Evolutionary conservation across 2,797 vertebrate genomes (phyloP).

Genomic region (Sebastes hubbsi): DNA sequence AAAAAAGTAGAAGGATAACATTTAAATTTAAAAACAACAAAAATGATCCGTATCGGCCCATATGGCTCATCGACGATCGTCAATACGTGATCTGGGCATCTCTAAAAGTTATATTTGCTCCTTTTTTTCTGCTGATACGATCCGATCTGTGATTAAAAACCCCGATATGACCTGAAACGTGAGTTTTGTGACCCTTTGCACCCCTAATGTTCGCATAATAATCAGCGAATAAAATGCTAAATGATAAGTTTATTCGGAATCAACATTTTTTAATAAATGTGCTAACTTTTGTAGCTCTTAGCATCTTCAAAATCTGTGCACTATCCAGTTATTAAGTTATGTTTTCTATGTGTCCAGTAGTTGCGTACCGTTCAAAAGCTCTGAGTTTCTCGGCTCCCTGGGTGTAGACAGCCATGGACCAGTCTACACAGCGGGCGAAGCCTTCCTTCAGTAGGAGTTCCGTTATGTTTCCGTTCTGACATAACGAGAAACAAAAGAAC

Average conservation of each 20-base stretch:
- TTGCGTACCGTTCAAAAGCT: conserved; percentile 88
- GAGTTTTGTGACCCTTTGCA: no score
- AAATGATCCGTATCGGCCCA: rapidly evolving
- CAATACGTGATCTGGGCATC: no score
- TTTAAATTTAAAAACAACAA: no score
- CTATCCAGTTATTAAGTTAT: neutral
- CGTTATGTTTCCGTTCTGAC: conserved; percentile 96
- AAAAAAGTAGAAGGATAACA: no score
- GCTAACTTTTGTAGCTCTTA: neutral
- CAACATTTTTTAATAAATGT: no score
- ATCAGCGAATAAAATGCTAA: no score
- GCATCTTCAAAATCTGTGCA: neutral
- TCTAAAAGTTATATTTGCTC: no score
- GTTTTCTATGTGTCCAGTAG: neutral
- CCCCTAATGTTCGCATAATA: no score
- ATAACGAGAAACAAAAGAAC: neutral
- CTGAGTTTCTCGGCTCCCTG: conserved; percentile 95
- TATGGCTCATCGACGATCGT: no score
- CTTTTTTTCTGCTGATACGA: no score
- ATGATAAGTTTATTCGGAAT: rapidly evolving
- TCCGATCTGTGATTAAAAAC: no score
- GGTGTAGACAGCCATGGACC: conserved; percentile 97
- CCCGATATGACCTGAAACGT: rapidly evolving
- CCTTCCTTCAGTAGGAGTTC: conserved; percentile 96
- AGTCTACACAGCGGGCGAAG: conserved; percentile 97